phyloP scores from a whole-genome alignment of 2,113 vertebrate genomes.

The Cheirogaleus medius region DNA sequence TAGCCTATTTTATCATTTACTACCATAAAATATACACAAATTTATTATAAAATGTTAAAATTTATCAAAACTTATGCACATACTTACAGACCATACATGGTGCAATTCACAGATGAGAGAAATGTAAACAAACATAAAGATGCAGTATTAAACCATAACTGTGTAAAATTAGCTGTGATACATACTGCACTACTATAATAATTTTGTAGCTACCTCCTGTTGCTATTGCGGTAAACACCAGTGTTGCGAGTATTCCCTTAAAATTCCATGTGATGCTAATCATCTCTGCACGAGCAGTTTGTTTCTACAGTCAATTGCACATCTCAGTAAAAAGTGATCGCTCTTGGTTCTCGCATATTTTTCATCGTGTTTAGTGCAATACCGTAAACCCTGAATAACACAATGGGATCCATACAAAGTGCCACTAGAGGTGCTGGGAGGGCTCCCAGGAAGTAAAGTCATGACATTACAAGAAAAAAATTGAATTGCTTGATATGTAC shows the following conservation, averaged over 20 bases:
- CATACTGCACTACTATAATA: not conserved
- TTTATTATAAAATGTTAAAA: not conserved
- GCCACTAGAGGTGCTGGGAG: not conserved
- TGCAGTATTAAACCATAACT: not conserved
- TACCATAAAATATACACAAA: not conserved
- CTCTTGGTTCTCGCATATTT: not conserved
- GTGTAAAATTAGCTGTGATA: not conserved
- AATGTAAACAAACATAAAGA: not conserved
- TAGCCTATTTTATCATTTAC: not conserved
- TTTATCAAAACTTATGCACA: not conserved
- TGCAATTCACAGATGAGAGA: not conserved
- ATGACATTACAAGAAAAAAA: not conserved
- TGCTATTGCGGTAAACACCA: not conserved
- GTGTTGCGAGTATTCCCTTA: not conserved
- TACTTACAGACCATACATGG: not conserved
- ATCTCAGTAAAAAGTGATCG: not conserved
- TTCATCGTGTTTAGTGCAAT: not conserved
- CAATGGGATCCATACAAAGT: not conserved
- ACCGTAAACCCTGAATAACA: not conserved
- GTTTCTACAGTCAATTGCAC: not conserved
- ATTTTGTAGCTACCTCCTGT: not conserved
- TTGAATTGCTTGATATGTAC: not conserved
- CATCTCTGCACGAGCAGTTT: not conserved
- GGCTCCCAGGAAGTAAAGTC: not conserved
- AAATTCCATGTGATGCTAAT: not conserved